Evolutionary conservation across 2,888 invertebrate species (phyloP), one percentile per base, ranked within the genome.

Genomic region (Calephelis perditalis): DNA sequence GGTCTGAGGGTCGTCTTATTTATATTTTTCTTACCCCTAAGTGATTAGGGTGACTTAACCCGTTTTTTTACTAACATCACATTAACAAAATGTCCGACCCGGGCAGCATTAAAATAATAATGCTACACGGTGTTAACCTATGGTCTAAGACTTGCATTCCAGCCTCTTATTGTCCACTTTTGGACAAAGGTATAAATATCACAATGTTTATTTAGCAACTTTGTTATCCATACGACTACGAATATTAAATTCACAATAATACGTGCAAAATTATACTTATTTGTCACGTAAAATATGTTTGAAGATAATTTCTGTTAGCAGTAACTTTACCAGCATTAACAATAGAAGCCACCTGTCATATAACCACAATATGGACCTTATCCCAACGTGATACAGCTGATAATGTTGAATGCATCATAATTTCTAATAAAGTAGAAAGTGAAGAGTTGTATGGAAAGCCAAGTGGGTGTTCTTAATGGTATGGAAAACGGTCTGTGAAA

Each of bases 361-460:
- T 47, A 60, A 62, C 57, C 62, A 70, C 65, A 71, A 58, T 55
- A 45, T 69, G 64, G 63, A 59, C 60, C 59, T 65, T 68, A 60
- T 60, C 55, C 35, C 63, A 46, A n/a, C 26, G 15, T 1, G 1
- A 35, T 67, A 72, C 36, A 63, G 71, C 63, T 59, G 56, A 66
- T 57, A 65, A 62, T 72, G 47, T 44, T 55, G 47, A 54, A 59
- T 36, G 44, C 49, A 46, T 65, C 65, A 71, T 72, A 72, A 73
- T 74, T 75, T 73, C 73, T 72, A 75, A 73, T 70, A 73, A 73
- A 70, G 67, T 74, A 76, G 78, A 78, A 79, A 84, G 86, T 79
- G 81, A 79, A 72, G 71, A 67, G 75, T 81, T 77, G 78, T 77
- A 78, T 80, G 84, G 84, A 84, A 82, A 82, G 79, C 76, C 68